Evolutionary conservation across 2,113 vertebrate species (phyloP).

Genomic region (Capra hircus): DNA sequence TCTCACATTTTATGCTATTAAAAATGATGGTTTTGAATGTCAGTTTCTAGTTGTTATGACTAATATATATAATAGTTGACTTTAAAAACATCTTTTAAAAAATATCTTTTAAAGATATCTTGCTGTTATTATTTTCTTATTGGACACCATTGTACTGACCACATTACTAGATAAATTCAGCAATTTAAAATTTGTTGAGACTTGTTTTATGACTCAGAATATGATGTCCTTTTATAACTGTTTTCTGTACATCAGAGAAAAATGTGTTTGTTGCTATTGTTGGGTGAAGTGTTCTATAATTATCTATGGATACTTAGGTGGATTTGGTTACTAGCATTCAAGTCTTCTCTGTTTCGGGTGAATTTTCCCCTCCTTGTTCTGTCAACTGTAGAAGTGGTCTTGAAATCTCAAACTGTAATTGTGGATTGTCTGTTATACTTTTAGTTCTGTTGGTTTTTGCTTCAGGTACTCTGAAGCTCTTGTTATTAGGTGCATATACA

Average conservation of each 20-base stretch:
- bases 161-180: neutral
- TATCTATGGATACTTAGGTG: neutral
- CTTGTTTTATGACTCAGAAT: neutral
- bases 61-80: neutral
- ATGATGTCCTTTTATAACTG: neutral
- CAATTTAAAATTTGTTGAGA: neutral
- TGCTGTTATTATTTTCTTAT: neutral
- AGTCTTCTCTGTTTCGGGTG: neutral
- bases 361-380: neutral
- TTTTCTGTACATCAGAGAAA: neutral
- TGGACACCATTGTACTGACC: neutral
- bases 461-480: neutral
- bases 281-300: neutral
- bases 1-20: neutral
- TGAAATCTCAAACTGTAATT: neutral
- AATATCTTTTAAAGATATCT: neutral
- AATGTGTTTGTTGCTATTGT: neutral
- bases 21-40: neutral
- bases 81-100: neutral
- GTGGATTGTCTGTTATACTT: neutral
- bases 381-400: neutral
- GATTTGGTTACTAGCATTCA: neutral
- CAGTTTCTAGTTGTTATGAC: neutral
- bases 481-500: neutral
- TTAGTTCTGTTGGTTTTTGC: neutral